A percentile compares a stretch with the other conserved stretches of the same genome.
phyloP scores from a whole-genome alignment of 1,140 invertebrate genomes.

The Bombus affinis region DNA sequence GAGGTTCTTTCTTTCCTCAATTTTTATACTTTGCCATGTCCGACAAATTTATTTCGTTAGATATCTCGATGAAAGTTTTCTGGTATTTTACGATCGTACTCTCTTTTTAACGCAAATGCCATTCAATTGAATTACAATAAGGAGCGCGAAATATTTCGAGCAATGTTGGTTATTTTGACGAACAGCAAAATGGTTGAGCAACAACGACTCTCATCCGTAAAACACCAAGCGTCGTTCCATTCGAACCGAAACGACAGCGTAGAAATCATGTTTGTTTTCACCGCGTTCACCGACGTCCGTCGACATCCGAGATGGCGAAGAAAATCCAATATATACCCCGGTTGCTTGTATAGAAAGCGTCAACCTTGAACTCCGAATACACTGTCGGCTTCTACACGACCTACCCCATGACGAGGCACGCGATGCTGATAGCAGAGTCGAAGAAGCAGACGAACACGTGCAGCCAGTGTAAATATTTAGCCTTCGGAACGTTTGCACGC shows the following conservation, averaged over 20 bases:
- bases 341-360: conserved; percentile 1
- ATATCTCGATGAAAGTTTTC: background rate
- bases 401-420: conserved; percentile 64
- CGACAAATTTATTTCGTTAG: background rate
- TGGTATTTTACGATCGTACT: too few species aligned
- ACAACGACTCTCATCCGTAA: background rate
- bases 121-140: background rate
- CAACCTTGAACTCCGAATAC: conserved; percentile 61
- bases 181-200: background rate
- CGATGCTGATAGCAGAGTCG: conserved; percentile 52
- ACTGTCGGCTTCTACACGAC: conserved; percentile 54
- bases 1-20: background rate
- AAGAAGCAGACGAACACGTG: conserved; percentile 54
- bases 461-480: conserved; percentile 64
- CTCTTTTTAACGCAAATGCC: background rate
- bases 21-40: background rate
- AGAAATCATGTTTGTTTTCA: background rate
- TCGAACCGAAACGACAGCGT: background rate
- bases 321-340: conserved; percentile 2
- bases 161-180: background rate
- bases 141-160: background rate
- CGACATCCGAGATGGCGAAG: background rate
- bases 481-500: conserved; percentile 51
- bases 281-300: background rate
- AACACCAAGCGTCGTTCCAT: background rate